A percentile compares a stretch with the other conserved stretches of the same genome.
Conservation (phyloP, 2,888 invertebrate genomes). For the Stenodera caucasica region DNA sequence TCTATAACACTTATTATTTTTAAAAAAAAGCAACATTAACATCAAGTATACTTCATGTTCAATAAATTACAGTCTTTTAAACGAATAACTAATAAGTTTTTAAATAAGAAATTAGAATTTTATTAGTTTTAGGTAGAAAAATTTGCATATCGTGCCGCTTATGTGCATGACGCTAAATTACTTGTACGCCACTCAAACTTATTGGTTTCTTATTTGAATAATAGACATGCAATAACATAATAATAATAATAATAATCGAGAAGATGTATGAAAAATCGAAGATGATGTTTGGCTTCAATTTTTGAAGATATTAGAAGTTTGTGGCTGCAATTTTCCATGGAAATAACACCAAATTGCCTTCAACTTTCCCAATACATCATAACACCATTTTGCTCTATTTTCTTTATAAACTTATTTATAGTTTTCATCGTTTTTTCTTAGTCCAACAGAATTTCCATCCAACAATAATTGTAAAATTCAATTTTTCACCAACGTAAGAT, state of each 20-base stretch:
- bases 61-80: too few relatives aligned
- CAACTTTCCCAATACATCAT: background rate
- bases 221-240: slow-evolving; percentile 5
- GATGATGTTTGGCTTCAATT: background rate
- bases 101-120: too few relatives aligned
- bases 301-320: background rate
- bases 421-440: too few relatives aligned
- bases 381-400: background rate
- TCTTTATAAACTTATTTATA: slow-evolving; percentile 12
- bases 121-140: too few relatives aligned
- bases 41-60: too few relatives aligned
- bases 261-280: background rate
- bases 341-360: background rate
- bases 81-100: too few relatives aligned
- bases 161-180: background rate
- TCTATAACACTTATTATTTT: too few relatives aligned
- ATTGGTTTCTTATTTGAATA: background rate
- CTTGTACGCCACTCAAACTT: background rate
- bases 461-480: too few relatives aligned
- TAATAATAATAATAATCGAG: background rate
- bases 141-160: background rate
- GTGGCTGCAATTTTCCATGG: background rate
- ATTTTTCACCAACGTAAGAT: too few relatives aligned
- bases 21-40: too few relatives aligned
- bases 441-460: too few relatives aligned